phyloP scores from a whole-genome alignment of 2,888 invertebrate genomes.

The Macropis europaea region DNA sequence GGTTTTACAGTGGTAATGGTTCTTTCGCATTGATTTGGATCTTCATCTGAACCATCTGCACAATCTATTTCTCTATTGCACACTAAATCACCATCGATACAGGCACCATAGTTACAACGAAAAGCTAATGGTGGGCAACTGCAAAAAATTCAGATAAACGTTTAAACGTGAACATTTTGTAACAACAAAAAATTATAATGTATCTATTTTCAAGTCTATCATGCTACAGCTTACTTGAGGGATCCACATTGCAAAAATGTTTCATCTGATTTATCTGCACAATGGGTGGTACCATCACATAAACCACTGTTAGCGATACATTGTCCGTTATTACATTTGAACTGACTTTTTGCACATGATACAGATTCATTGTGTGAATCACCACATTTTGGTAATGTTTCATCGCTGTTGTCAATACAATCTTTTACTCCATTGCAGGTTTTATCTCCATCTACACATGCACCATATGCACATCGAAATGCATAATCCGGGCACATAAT shows the following conservation, averaged over 20 bases:
- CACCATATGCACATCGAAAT: slow-evolving; percentile 84
- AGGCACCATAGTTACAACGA: slow-evolving; percentile 78
- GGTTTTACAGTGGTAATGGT: not conserved
- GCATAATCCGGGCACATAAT: slow-evolving; percentile 81
- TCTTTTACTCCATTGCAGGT: slow-evolving; percentile 81
- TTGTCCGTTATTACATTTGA: slow-evolving; percentile 68
- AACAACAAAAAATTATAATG: too few relatives aligned
- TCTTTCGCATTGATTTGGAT: slow-evolving; percentile 55
- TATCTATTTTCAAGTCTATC: not conserved
- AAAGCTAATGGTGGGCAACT: slow-evolving; percentile 75
- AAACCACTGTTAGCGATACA: slow-evolving; percentile 61
- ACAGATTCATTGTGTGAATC: slow-evolving; percentile 10
- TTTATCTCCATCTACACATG: slow-evolving; percentile 82
- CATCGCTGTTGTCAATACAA: slow-evolving; percentile 82
- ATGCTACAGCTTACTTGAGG: slow-evolving; percentile 60
- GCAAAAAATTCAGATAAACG: slow-evolving; percentile 7
- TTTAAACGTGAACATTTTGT: too few relatives aligned
- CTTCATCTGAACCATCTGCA: slow-evolving; percentile 79
- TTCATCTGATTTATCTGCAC: slow-evolving; percentile 73
- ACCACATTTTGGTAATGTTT: slow-evolving; percentile 70
- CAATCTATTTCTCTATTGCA: slow-evolving; percentile 77
- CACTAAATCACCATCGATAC: slow-evolving; percentile 73
- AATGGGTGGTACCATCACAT: slow-evolving; percentile 74
- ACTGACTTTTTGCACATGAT: slow-evolving; percentile 59
- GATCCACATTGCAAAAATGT: slow-evolving; percentile 62